Evolutionary conservation across 2,888 invertebrate species (phyloP), one percentile per base, ranked within the genome.

Genomic region (Catocala fraxini): DNA sequence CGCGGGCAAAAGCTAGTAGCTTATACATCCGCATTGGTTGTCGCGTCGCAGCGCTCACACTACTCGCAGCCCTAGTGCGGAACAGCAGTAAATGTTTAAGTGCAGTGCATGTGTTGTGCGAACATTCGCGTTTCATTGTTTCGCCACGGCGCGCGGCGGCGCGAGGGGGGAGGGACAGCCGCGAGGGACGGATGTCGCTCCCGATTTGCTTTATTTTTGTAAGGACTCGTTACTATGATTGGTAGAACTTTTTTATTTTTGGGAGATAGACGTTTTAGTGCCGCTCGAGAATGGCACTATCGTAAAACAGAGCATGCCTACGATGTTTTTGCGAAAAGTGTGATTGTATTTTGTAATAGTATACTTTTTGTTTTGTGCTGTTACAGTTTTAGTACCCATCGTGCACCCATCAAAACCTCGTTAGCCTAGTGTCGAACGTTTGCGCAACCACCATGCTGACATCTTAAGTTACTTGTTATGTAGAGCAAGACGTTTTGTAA

Each of bases 161-260:
- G 51, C 25, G 49, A 12, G 13, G 6, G n/a, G 9, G 4, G 33
- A 41, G 34, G 42, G 47, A 9, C 15, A 15, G 12, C 46, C 35
- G 52, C 33, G 51, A 12, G 9, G 41, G 39, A 43, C 59, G 63
- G 71, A 66, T 62, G 57, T 66, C 46, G 42, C 59, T 61, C 57
- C 46, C 65, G 48, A 62, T 62, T 60, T 58, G 49, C 58, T 70
- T 63, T 70, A 72, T 67, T 67, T 70, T 58, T 51, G 52, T 60
- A 56, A 39, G 41, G 43, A 41, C 42, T 43, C 48, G 55, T 63
- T 47, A 55, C 63, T 54, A 51, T 59, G 54, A 63, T 58, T 54
- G 61, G 42, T 56, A 46, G 34, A 41, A 47, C 10, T 56, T 33
- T 48, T 62, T 52, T 56, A 41, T 51, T 52, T 39, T 41, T 53